Percentiles rank a stretch among this genome's conserved stretches.
Conservation (phyloP, 2,888 invertebrate genomes). For the Biston betularia region DNA sequence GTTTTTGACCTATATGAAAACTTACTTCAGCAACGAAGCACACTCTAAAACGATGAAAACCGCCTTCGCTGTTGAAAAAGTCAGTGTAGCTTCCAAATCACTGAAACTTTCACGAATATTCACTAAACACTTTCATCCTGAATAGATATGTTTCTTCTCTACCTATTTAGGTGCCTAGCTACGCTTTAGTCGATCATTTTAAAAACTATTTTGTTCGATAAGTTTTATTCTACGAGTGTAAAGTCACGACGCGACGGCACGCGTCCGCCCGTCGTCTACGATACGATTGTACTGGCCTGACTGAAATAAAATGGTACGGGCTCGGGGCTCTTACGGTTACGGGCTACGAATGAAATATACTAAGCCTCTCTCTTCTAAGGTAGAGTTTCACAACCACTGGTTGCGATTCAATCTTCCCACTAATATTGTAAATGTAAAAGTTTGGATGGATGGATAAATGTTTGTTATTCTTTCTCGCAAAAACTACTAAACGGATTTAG, state of each 20-base stretch:
- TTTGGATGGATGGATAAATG: too few species aligned
- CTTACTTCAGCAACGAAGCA: background rate
- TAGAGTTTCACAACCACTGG: slow-evolving; percentile 11
- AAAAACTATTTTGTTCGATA: slow-evolving; percentile 42
- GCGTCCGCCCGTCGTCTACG: slow-evolving; percentile 54
- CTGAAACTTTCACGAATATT: slow-evolving; percentile 32
- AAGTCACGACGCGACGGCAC: slow-evolving; percentile 47
- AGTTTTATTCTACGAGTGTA: slow-evolving; percentile 48
- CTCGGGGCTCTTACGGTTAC: background rate
- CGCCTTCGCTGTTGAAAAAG: slow-evolving; percentile 17
- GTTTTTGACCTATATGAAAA: background rate
- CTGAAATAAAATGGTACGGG: slow-evolving; percentile 1
- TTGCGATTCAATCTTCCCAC: background rate
- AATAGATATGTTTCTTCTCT: background rate
- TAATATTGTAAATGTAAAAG: too few species aligned
- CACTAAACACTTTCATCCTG: slow-evolving; percentile 27
- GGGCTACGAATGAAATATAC: background rate
- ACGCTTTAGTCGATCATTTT: slow-evolving; percentile 34
- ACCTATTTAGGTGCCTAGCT: slow-evolving; percentile 1
- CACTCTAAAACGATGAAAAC: background rate
- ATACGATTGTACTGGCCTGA: slow-evolving; percentile 61
- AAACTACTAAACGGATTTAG: too few species aligned
- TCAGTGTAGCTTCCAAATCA: slow-evolving; percentile 18
- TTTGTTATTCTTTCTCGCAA: too few species aligned
- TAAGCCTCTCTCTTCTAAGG: background rate